These are phyloP conservation scores for Oceanodroma leucorhoa DNA, from an alignment of 2,797 vertebrate genomes.

Conservation along the genomic window DNA sequence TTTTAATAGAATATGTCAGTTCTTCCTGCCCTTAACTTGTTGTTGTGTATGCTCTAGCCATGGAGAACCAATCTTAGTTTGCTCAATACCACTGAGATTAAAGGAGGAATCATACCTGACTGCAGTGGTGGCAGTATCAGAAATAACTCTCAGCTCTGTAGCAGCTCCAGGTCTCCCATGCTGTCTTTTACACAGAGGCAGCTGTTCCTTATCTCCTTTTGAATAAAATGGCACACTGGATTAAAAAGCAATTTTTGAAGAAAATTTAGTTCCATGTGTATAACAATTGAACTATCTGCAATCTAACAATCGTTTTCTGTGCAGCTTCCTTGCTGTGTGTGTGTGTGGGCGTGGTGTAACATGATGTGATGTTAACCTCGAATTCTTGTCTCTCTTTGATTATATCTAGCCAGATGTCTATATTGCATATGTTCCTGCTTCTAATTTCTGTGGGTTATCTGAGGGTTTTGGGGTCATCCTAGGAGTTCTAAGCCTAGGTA, in stretches of 20 bases:
- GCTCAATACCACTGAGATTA: not conserved
- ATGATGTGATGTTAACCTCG: not conserved
- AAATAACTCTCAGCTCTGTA: not conserved
- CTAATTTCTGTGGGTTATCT: not conserved
- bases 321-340: not conserved
- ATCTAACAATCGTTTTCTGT: not conserved
- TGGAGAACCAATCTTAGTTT: not conserved
- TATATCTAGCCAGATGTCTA: not conserved
- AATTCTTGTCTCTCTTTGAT: not conserved
- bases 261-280: not conserved
- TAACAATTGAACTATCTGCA: not conserved
- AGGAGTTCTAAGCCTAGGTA: not conserved
- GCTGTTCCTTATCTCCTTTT: not conserved
- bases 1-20: not conserved
- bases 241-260: not conserved
- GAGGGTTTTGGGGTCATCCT: not conserved
- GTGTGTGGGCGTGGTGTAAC: not conserved
- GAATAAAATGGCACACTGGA: not conserved
- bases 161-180: not conserved
- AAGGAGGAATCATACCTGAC: not conserved
- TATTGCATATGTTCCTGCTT: not conserved
- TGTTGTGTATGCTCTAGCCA: not conserved
- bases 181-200: not conserved
- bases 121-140: not conserved
- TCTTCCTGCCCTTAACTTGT: not conserved